These are phyloP conservation scores for Metopia argyrocephala DNA, from an alignment of 2,888 invertebrate genomes.

Conservation along the genomic window DNA sequence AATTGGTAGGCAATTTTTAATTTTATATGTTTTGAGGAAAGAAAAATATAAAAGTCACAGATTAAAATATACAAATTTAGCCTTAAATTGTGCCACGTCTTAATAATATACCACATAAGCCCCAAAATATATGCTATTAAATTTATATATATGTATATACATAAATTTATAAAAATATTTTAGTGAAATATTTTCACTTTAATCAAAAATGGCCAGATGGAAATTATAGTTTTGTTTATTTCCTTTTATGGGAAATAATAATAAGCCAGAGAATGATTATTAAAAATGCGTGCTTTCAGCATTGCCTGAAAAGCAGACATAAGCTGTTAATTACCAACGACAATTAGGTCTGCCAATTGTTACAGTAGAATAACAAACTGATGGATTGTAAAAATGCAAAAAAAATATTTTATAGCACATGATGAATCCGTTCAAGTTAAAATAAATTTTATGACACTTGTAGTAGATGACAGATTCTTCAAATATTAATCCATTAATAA, in stretches of 20 bases:
- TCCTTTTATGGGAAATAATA: slow-evolving; percentile 30
- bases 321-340: slow-evolving; percentile 51
- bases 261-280: background rate
- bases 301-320: slow-evolving; percentile 45
- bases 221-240: slow-evolving; percentile 28
- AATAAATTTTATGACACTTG: too few species aligned
- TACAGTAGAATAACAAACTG: background rate
- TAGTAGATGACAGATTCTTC: too few species aligned
- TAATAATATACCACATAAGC: background rate
- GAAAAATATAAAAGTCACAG: background rate
- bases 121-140: background rate
- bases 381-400: too few species aligned
- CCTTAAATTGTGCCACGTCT: background rate
- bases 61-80: background rate
- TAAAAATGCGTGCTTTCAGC: slow-evolving; percentile 32
- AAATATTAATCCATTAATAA: too few species aligned
- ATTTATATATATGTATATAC: background rate
- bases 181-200: background rate
- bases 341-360: background rate
- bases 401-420: too few species aligned
- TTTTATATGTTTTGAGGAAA: too few species aligned
- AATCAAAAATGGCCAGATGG: background rate
- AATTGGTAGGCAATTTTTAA: too few species aligned
- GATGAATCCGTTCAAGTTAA: too few species aligned
- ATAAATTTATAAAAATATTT: background rate